These are phyloP conservation scores for Habrosyne pyritoides DNA, from an alignment of 2,888 invertebrate species.

Conservation along the genomic window DNA sequence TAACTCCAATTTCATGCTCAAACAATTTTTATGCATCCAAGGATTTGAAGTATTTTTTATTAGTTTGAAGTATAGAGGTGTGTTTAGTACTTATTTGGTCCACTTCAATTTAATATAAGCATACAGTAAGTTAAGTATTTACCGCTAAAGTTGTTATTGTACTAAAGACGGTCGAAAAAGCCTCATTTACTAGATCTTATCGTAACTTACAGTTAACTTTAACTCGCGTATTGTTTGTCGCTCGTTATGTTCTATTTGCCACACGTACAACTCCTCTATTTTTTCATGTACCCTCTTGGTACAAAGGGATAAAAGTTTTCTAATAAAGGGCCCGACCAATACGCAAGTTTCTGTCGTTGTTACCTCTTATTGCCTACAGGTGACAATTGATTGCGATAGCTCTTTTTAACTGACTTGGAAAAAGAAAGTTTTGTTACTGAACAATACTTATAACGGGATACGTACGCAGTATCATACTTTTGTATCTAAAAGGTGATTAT, in stretches of 20 bases:
- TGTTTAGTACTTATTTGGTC: no score
- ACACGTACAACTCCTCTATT: constrained; percentile 77
- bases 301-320: constrained; percentile 74
- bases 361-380: constrained; percentile 75
- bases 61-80: no score
- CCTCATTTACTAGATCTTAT: not conserved
- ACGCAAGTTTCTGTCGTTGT: constrained; percentile 65
- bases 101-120: no score
- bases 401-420: constrained; percentile 72
- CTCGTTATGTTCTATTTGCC: constrained; percentile 76
- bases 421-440: constrained; percentile 43
- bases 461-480: constrained; percentile 32
- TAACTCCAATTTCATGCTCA: not conserved
- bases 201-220: not conserved
- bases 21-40: not conserved
- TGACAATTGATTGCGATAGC: constrained; percentile 80
- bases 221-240: not conserved
- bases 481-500: not conserved
- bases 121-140: no score
- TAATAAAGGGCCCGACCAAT: constrained; percentile 76
- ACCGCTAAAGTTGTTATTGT: not conserved
- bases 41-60: no score
- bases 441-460: constrained; percentile 37
- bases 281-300: constrained; percentile 63
- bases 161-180: not conserved